Percentiles rank a stretch among this genome's conserved stretches.
phyloP scores from a whole-genome alignment of 2,888 invertebrate genomes.

The Pyralis farinalis region DNA sequence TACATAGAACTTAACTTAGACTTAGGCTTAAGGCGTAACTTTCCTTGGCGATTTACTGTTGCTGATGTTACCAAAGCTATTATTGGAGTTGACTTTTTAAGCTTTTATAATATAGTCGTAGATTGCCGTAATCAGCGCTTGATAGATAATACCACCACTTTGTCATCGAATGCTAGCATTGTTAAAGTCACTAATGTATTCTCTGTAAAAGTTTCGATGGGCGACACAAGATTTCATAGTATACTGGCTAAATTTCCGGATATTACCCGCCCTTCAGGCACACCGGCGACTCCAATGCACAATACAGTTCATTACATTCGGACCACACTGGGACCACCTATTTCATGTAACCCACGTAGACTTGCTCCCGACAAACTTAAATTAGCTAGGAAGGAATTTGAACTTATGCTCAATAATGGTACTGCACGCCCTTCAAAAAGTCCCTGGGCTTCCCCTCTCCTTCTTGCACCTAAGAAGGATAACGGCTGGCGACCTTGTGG shows the following conservation, averaged over 20 bases:
- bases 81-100: too few relatives aligned
- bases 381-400: too few relatives aligned
- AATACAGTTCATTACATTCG: too few relatives aligned
- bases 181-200: not conserved
- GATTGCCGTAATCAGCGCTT: conserved; percentile 10
- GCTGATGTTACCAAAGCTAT: conserved; percentile 28
- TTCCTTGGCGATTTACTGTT: conserved; percentile 25
- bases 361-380: too few relatives aligned
- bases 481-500: too few relatives aligned
- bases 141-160: conserved; percentile 6
- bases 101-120: conserved; percentile 4
- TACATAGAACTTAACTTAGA: conserved; percentile 18
- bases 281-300: conserved; percentile 6
- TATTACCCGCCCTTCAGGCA: conserved; percentile 12
- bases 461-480: too few relatives aligned
- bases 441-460: too few relatives aligned
- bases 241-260: conserved; percentile 9
- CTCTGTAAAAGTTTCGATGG: not conserved
- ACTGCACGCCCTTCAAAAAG: too few relatives aligned
- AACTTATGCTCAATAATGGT: too few relatives aligned
- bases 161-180: not conserved
- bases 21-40: conserved; percentile 25
- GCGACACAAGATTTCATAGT: conserved; percentile 6
- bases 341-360: too few relatives aligned
- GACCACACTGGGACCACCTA: conserved; percentile 15